Base-by-base conservation (phyloP, 2,888 invertebrate genomes). In the Stenotaenia linearis region DNA sequence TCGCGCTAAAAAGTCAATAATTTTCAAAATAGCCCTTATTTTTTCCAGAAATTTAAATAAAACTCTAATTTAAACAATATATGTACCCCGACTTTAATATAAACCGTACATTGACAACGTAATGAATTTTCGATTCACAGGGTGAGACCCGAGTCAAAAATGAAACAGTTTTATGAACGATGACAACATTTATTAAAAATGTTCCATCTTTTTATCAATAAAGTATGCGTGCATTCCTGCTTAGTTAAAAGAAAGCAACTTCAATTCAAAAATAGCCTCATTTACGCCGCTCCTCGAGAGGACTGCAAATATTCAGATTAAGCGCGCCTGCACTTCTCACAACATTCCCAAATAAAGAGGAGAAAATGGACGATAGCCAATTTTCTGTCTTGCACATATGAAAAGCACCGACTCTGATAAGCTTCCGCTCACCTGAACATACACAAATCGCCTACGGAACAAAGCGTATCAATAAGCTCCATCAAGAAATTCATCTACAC, bases 221-320 rank as follows among this genome's bases (percentile, higher is more conserved):
- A 50, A 50, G 18, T 32, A 9, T 32, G 4, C 15, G n/a, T 50
- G 50, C 50, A 18, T 5, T 50, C 50, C 18, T 50, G 50, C n/a
- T 50, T 50, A 21, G 50, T 50, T 50, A 50, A n/a, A n/a, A 50
- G 50, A 50, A 50, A 50, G 50, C 50, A 69, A 69, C 23, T 69
- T 25, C 25, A 69, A 12, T 69, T 28, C 69, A 69, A 69, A 69
- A 69, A 69, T 28, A 69, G 69, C 69, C 69, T 69, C 69, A 28
- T 69, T 69, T 23, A 28, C 1, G 25, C 12, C 12, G 69, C 25
- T 69, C n/a, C 69, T 69, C 28, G 25, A 23, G 69, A 69, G 25
- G 69, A 69, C 69, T 69, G 69, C 69, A 69, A 69, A 69, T 69
- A 69, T 69, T 69, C 69, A 25, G 69, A 69, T 69, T 69, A 69